Evolutionary conservation across 2,113 vertebrate species (phyloP), one percentile per base, ranked within the genome.

Genomic region (Leptocoma aspasia): DNA sequence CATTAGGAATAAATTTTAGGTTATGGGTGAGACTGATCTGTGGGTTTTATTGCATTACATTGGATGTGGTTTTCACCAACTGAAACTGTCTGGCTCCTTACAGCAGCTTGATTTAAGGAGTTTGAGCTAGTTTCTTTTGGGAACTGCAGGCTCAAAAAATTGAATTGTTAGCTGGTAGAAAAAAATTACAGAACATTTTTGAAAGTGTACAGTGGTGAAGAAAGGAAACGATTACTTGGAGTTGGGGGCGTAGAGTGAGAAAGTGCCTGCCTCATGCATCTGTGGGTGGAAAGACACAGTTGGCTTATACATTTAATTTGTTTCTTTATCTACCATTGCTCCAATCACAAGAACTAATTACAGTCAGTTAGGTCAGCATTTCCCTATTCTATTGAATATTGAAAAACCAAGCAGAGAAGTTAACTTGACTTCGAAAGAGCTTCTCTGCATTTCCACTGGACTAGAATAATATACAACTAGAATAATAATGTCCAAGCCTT

Each of bases 181-280:
- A 94, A 93, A 92, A 84, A 89, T 57, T 91, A 84, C 66, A 57
- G 84, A 89, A 89, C 61, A 65, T 78, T 94, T 96, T 95, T 97
- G 80, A 80, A 92, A 95, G 85, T 81, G 72, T 80, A 92, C 71
- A 84, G 84, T 71, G 90, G 68, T 86, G 90, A 94, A 96, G 87
- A 97, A 96, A 94, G 91, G 90, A 96, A 95, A 95, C 82, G 49
- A 94, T 96, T 97, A 86, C 81, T 90, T 92, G 72, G 78, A 90
- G 73, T 47, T 89, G 80, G 82, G 66, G 89, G 90, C 7, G 8
- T 94, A 88, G 84, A 88, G 86, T 69, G 75, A 92, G 82, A 89
- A 93, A 94, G 80, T 87, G 76, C 73, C 82, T 91, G 94, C 87
- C 54, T 87, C 45, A 30, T 41, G 79, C 3, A 4, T 92, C 90